Base-by-base conservation (phyloP, 2,113 vertebrate genomes). In the Macheiramphus alcinus region DNA sequence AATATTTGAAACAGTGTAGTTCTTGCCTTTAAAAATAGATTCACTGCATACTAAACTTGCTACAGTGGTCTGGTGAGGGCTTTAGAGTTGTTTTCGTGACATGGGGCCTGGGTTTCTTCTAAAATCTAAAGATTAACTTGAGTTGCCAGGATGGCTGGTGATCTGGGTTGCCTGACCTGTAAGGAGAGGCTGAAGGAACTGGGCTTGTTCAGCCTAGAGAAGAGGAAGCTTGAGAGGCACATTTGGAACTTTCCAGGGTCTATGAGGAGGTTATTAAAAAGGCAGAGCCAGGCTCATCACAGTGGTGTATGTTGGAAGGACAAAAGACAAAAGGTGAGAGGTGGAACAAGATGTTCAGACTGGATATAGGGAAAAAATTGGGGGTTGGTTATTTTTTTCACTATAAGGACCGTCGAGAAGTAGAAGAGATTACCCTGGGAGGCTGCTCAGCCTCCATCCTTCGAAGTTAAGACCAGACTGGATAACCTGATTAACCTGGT, bases 31-130 rank as follows among this genome's bases (percentile, higher is more conserved):
- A 59, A 47, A 62, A 93, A 59, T 10, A n/a, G 43, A 27, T 42
- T 87, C 2, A 23, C 2, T 1, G 29, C 0, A 0, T 61, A n/a
- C 12, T 53, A 59, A 61, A 0, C 5, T 82, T 45, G 4, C 42
- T 80, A 8, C 32, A 53, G 50, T 0, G 4, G 27, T 71, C 62
- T 8, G 9, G 42, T 53, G 38, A 75, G n/a, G 52, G 34, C 14
- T 67, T 72, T 8, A 58, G 52, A 62, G 27, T 17, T 82, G 27
- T 66, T 79, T 36, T 48, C 43, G 1, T 79, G 27, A 17, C 6
- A 0, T 26, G 14, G 8, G n/a, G 26, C 23, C 70, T 53, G 56
- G 5, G 6, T 32, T 81, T 26, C 31, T 73, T 78, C 36, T 72
- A 27, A 65, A 59, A 55, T 65, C 6, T 50, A 19, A 71, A 48